Evolutionary conservation across 92 coral and sea anemone genomes (phyloP).

Genomic region (Bergia puertoricense): DNA sequence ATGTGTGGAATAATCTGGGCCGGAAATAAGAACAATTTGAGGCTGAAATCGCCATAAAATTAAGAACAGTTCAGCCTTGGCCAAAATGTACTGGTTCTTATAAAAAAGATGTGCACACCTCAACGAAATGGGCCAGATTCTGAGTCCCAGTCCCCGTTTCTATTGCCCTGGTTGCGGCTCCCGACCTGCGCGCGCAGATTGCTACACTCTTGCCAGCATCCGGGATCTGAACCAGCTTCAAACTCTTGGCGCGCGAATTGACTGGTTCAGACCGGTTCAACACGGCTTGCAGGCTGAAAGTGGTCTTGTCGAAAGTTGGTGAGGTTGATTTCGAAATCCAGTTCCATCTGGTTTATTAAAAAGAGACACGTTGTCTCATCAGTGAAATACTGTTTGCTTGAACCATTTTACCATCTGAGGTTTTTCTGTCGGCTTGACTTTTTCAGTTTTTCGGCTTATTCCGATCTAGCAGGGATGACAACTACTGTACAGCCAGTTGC

Average conservation of each 20-base stretch:
- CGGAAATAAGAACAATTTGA: too few relatives aligned
- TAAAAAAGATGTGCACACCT: too few relatives aligned
- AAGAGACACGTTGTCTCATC: neutral
- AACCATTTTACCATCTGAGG: neutral
- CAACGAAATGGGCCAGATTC: too few relatives aligned
- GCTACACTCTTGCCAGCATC: neutral
- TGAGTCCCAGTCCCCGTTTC: too few relatives aligned
- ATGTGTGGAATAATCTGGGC: too few relatives aligned
- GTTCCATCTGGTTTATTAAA: neutral
- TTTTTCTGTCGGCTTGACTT: neutral
- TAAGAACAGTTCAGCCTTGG: too few relatives aligned
- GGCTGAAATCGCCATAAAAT: too few relatives aligned
- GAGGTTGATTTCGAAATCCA: conserved; percentile 25
- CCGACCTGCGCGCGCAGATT: too few relatives aligned
- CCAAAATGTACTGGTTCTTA: too few relatives aligned
- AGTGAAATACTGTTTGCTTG: neutral
- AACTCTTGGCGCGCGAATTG: conserved; percentile 44
- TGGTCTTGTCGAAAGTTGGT: neutral
- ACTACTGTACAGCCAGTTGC: conserved; percentile 70
- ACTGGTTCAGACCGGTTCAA: conserved; percentile 92
- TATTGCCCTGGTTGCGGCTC: too few relatives aligned
- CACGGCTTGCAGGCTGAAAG: neutral
- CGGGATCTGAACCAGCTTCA: neutral
- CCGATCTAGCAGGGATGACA: conserved; percentile 1
- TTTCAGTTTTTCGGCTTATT: conserved; percentile 33